phyloP scores from a whole-genome alignment of 1,140 invertebrate species.

The Frieseomelitta varia region DNA sequence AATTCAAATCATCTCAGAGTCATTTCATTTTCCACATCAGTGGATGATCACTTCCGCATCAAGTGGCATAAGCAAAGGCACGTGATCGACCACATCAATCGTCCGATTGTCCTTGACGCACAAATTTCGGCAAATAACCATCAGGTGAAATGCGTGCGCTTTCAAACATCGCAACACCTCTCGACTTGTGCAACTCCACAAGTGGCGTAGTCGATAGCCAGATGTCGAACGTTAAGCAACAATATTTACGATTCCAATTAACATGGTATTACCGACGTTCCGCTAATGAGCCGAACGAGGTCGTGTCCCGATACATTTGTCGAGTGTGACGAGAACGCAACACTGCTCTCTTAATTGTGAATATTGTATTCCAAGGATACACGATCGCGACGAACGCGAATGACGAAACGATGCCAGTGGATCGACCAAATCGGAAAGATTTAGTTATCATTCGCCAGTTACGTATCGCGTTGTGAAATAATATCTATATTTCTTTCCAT shows the following conservation, averaged over 20 bases:
- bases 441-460: no score
- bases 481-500: no score
- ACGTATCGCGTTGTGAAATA: no score
- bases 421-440: neutral
- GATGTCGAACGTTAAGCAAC: constrained; percentile 10
- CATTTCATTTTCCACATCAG: no score
- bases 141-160: neutral
- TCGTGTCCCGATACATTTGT: constrained; percentile 28
- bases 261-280: constrained; percentile 36
- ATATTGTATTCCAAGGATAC: neutral
- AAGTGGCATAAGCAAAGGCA: no score
- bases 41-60: no score
- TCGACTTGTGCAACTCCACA: neutral
- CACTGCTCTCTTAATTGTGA: neutral
- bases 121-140: neutral
- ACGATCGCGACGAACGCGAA: neutral
- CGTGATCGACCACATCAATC: no score
- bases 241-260: constrained; percentile 7
- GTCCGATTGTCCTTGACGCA: neutral
- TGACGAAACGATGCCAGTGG: neutral
- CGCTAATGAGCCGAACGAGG: constrained; percentile 59
- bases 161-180: neutral
- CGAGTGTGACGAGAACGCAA: neutral
- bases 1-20: no score
- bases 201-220: neutral